Percentiles rank a stretch among this genome's conserved stretches.
These are phyloP conservation scores for Patella vulgata DNA, from an alignment of 1,140 invertebrate species.

Conservation along the genomic window DNA sequence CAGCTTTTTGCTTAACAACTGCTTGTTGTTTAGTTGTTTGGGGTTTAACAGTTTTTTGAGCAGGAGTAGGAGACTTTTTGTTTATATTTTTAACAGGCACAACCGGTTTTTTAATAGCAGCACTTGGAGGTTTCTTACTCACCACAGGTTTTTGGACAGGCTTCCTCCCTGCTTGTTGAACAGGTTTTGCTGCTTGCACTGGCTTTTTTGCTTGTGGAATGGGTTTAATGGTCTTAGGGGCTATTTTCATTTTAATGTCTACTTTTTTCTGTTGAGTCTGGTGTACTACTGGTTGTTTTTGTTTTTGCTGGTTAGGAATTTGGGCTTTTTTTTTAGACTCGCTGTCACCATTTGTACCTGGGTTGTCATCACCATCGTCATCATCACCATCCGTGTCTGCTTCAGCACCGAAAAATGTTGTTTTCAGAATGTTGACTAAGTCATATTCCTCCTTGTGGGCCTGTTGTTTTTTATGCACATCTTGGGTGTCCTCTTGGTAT, in stretches of 20 bases:
- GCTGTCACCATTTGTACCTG: slow-evolving; percentile 28
- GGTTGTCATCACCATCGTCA: slow-evolving; percentile 26
- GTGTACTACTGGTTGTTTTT: slow-evolving; percentile 5
- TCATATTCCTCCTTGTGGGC: slow-evolving; percentile 36
- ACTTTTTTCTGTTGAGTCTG: background rate
- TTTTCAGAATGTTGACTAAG: slow-evolving; percentile 28
- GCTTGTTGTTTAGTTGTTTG: no score
- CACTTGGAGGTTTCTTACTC: no score
- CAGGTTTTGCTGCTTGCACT: background rate
- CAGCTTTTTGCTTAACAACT: no score
- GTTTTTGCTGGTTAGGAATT: slow-evolving; percentile 6
- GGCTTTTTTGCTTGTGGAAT: background rate
- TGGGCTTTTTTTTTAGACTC: slow-evolving; percentile 9
- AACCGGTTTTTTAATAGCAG: no score
- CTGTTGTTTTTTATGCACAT: slow-evolving; percentile 10
- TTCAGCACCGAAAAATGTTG: slow-evolving; percentile 19
- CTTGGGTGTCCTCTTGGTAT: slow-evolving; percentile 6
- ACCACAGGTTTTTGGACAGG: background rate
- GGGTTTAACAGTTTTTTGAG: no score
- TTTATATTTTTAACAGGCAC: no score
- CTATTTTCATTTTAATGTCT: background rate
- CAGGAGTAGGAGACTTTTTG: no score
- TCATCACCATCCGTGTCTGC: slow-evolving; percentile 9
- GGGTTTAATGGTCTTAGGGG: background rate
- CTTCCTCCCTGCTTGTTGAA: background rate